These are phyloP conservation scores for Slavum lentiscoides DNA, from an alignment of 2,888 invertebrate genomes.

Conservation along the genomic window DNA sequence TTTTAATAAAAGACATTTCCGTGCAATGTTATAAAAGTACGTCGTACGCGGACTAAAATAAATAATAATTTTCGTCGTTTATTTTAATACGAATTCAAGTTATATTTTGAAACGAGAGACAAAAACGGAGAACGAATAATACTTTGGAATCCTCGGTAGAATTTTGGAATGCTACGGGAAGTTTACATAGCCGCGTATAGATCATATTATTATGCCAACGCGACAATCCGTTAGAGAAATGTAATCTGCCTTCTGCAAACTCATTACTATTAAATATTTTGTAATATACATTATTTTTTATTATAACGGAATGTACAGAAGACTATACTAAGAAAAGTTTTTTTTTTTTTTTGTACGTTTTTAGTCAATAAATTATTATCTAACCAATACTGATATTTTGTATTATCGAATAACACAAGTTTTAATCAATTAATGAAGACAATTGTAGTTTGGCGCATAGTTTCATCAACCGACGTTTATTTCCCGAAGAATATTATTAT, in stretches of 20 bases:
- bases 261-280: conserved; percentile 17
- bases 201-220: not conserved
- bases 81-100: not conserved
- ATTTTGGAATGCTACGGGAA: conserved; percentile 1
- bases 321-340: too few species aligned
- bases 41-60: too few species aligned
- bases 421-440: too few species aligned
- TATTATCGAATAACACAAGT: too few species aligned
- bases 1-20: too few species aligned
- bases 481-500: too few species aligned
- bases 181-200: not conserved
- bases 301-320: not conserved
- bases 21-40: not conserved
- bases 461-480: too few species aligned
- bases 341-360: too few species aligned
- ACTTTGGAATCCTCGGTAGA: not conserved
- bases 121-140: conserved; percentile 13
- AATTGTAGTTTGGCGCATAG: too few species aligned
- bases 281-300: conserved; percentile 7
- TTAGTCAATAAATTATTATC: too few species aligned
- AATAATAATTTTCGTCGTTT: not conserved
- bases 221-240: conserved; percentile 20
- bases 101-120: not conserved
- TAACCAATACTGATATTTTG: too few species aligned
- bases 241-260: not conserved